Conservation (phyloP, 2,888 invertebrate species). For the Siphlonurus alternatus region DNA sequence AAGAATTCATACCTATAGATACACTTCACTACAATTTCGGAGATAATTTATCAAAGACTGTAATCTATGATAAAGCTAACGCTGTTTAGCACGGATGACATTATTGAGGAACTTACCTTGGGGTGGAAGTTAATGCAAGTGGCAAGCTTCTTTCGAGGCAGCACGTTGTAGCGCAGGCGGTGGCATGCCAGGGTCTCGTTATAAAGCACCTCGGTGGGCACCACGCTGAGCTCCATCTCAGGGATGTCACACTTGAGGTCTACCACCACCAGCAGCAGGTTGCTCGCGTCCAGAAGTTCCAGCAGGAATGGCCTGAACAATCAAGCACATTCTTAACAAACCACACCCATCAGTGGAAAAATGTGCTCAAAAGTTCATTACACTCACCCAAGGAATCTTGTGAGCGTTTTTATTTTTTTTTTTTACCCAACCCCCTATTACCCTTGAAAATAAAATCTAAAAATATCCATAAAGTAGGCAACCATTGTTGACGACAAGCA, state of each 20-base stretch:
- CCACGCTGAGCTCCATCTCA: conserved; percentile 14
- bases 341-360: too few relatives aligned
- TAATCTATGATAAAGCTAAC: too few relatives aligned
- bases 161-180: conserved; percentile 15
- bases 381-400: too few relatives aligned
- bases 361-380: not conserved
- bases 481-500: too few relatives aligned
- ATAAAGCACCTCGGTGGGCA: conserved; percentile 15
- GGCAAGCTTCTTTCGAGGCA: conserved; percentile 17
- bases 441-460: too few relatives aligned
- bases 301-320: conserved; percentile 20
- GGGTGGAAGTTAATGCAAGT: conserved; percentile 20
- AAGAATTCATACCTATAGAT: too few relatives aligned
- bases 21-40: too few relatives aligned
- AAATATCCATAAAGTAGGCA: too few relatives aligned
- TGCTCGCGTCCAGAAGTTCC: conserved; percentile 43
- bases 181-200: conserved; percentile 16
- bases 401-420: too few relatives aligned
- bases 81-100: too few relatives aligned
- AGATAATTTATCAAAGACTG: too few relatives aligned
- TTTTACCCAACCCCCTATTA: too few relatives aligned
- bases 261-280: conserved; percentile 72
- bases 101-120: conserved; percentile 17
- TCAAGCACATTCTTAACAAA: not conserved
- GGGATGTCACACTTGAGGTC: conserved; percentile 28